A percentile compares a stretch with the other conserved stretches of the same genome.
Evolutionary conservation across 2,888 invertebrate species (phyloP).

Genomic region (Sussaba pulchella): DNA sequence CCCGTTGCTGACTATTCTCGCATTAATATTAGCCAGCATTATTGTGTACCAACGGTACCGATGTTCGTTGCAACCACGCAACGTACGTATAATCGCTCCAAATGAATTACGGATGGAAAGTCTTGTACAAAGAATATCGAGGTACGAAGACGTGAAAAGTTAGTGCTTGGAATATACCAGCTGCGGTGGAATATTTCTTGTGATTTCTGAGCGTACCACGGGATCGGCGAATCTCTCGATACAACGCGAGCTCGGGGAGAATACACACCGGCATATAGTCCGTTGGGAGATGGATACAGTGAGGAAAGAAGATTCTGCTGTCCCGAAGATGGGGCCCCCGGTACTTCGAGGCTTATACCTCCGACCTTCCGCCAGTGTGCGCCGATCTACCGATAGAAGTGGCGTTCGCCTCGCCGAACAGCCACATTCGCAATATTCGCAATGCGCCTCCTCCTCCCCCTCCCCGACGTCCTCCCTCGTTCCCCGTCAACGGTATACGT

Average conservation of each 20-base stretch:
- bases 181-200: constrained; percentile 51
- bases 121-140: constrained; percentile 54
- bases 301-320: constrained; percentile 54
- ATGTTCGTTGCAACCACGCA: constrained; percentile 5
- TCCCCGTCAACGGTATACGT: constrained; percentile 57
- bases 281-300: constrained; percentile 34
- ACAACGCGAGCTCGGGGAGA: constrained; percentile 32
- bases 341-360: constrained; percentile 54
- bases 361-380: constrained; percentile 59
- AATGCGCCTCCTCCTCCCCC: constrained; percentile 23
- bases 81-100: constrained; percentile 42
- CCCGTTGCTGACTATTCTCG: constrained; percentile 4
- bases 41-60: constrained; percentile 7
- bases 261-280: constrained; percentile 43
- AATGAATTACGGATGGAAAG: constrained; percentile 60
- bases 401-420: constrained; percentile 54
- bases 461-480: too few relatives aligned
- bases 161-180: constrained; percentile 38
- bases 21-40: constrained; percentile 32
- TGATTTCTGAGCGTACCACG: constrained; percentile 37
- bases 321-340: constrained; percentile 49
- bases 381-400: constrained; percentile 58
- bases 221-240: constrained; percentile 39
- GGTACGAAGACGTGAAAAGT: constrained; percentile 47
- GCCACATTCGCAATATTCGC: constrained; percentile 58